Percentiles rank a stretch among this genome's conserved stretches.
Evolutionary conservation across 2,113 vertebrate genomes (phyloP).

Genomic region (Tetraodon nigroviridis): DNA sequence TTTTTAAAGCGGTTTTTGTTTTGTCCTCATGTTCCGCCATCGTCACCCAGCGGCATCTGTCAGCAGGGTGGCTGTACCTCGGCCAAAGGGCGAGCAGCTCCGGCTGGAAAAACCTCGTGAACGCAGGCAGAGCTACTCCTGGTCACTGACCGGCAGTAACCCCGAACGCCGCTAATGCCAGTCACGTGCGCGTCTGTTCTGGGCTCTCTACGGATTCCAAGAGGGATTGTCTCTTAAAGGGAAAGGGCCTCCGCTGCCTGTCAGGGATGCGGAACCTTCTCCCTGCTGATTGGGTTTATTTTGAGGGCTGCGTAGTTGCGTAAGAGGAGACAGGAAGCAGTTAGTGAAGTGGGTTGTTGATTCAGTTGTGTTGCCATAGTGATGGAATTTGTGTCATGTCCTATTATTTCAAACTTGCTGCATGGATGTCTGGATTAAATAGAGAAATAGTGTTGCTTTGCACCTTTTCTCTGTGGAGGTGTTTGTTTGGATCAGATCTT

Average conservation of each 20-base stretch:
- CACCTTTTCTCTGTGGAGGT: background rate
- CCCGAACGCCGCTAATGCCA: constrained; percentile 8
- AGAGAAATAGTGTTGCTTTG: background rate
- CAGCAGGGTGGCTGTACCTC: constrained; percentile 33
- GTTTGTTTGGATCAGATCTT: background rate
- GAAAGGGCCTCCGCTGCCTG: background rate
- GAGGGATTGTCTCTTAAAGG: constrained; percentile 11
- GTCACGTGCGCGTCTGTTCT: background rate
- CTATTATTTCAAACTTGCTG: background rate
- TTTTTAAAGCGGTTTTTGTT: background rate
- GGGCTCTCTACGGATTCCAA: constrained; percentile 50
- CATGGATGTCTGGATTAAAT: background rate
- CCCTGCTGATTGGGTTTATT: constrained; percentile 9
- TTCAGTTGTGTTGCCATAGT: constrained; percentile 14
- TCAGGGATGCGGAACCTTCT: background rate
- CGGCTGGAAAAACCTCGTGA: constrained; percentile 28
- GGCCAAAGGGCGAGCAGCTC: constrained; percentile 25
- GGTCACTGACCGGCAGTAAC: constrained; percentile 68
- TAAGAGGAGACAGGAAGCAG: constrained; percentile 19
- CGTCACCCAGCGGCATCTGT: constrained; percentile 23
- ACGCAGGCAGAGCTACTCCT: constrained; percentile 41
- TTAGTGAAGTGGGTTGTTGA: constrained; percentile 16
- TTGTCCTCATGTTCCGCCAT: background rate
- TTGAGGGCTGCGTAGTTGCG: constrained; percentile 13
- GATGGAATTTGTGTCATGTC: constrained; percentile 1